Evolutionary conservation across 2,888 invertebrate species (phyloP).

Genomic region (Apomyelois bistriatella): DNA sequence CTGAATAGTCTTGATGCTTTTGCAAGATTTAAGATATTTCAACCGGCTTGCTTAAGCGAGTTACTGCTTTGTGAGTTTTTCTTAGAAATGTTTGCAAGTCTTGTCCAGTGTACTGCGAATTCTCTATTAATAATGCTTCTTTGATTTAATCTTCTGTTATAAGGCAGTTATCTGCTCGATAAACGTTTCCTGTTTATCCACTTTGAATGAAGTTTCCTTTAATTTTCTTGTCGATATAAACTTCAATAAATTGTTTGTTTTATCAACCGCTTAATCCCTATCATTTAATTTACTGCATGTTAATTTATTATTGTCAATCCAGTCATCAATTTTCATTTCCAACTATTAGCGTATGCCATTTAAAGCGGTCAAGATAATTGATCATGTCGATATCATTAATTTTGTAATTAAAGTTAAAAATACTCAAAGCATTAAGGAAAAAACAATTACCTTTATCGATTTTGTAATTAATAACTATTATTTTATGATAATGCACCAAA

Average conservation of each 20-base stretch:
- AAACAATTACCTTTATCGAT: not conserved
- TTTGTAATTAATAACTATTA: not conserved
- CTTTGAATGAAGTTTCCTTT: slow-evolving; percentile 6
- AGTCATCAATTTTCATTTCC: slow-evolving; percentile 8
- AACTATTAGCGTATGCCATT: slow-evolving; percentile 4
- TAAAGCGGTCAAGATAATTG: slow-evolving; percentile 8
- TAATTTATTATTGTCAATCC: slow-evolving; percentile 10
- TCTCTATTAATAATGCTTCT: slow-evolving; percentile 11
- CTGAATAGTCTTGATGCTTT: slow-evolving; percentile 48
- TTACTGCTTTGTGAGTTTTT: slow-evolving; percentile 15
- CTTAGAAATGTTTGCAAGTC: slow-evolving; percentile 6
- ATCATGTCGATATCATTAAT: slow-evolving; percentile 7
- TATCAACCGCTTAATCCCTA: slow-evolving; percentile 14
- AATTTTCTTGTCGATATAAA: slow-evolving; percentile 6
- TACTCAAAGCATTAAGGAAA: not conserved
- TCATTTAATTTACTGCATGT: slow-evolving; percentile 12
- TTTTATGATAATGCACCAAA: too few species aligned
- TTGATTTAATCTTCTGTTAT: slow-evolving; percentile 15
- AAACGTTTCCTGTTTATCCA: slow-evolving; percentile 18
- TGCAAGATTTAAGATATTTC: slow-evolving; percentile 44
- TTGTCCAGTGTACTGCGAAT: slow-evolving; percentile 5
- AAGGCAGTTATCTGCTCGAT: slow-evolving; percentile 7
- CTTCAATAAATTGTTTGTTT: slow-evolving; percentile 13
- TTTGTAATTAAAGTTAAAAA: not conserved
- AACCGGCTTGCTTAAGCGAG: slow-evolving; percentile 18